Percentiles rank a stretch among this genome's conserved stretches.
phyloP scores from a whole-genome alignment of 2,888 invertebrate genomes.

The Andrena bicolor region DNA sequence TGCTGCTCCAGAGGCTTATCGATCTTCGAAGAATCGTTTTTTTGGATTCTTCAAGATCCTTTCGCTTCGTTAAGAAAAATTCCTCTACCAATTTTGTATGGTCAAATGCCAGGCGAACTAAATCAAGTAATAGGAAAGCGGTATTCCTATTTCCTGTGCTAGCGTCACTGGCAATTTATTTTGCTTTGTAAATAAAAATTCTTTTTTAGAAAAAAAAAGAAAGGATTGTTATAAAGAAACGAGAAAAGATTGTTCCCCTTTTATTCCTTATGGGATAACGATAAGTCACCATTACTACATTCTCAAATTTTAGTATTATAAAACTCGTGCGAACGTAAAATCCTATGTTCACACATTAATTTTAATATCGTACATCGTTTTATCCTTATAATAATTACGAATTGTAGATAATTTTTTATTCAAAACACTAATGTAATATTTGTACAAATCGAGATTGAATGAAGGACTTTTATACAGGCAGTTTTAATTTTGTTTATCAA shows the following conservation, averaged over 20 bases:
- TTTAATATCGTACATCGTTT: neutral
- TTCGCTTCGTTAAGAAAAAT: conserved; percentile 50
- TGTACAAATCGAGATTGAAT: neutral
- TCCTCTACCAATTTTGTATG: conserved; percentile 59
- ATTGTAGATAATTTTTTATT: conserved; percentile 11
- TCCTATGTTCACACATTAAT: neutral
- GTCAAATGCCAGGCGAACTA: conserved; percentile 50
- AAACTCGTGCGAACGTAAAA: conserved; percentile 10
- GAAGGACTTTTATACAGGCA: neutral
- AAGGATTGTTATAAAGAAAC: conserved; percentile 36
- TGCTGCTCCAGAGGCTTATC: conserved; percentile 34
- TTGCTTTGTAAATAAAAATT: conserved; percentile 70
- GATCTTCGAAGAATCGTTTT: conserved; percentile 49
- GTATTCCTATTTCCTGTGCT: conserved; percentile 66
- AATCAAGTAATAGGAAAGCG: conserved; percentile 71
- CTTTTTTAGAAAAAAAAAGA: conserved; percentile 62
- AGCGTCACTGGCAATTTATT: conserved; percentile 55
- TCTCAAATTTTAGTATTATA: conserved; percentile 60
- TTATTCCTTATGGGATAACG: conserved; percentile 38
- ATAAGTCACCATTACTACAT: conserved; percentile 19
- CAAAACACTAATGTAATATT: neutral
- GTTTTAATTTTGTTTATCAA: conserved; percentile 16
- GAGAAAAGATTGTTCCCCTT: conserved; percentile 21
- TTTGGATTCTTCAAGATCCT: conserved; percentile 52
- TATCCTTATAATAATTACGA: neutral